Evolutionary conservation across 2,888 invertebrate species (phyloP).

Genomic region (Thalpophila matura): DNA sequence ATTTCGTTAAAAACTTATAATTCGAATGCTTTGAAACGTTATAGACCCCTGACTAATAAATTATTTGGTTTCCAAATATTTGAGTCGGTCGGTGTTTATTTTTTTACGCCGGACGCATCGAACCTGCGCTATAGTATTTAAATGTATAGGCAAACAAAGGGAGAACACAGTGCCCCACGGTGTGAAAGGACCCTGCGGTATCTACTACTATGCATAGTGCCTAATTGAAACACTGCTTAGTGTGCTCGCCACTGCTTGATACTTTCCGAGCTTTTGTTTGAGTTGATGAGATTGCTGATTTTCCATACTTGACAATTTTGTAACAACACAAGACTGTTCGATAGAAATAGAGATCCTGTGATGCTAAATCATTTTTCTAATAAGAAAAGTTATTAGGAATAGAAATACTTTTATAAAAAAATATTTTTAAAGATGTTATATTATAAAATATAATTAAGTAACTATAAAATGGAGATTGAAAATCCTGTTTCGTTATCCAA

Average conservation of each 20-base stretch:
- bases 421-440: too few species aligned
- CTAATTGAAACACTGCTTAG: conserved; percentile 84
- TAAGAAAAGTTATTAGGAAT: too few species aligned
- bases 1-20: conserved; percentile 23
- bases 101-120: conserved; percentile 77
- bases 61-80: conserved; percentile 83
- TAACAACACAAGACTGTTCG: too few species aligned
- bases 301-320: not conserved
- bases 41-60: conserved; percentile 74
- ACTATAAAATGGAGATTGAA: too few species aligned
- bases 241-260: conserved; percentile 68
- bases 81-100: conserved; percentile 76
- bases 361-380: too few species aligned
- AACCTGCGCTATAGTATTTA: conserved; percentile 82
- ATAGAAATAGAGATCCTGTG: too few species aligned
- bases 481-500: too few species aligned
- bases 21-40: conserved; percentile 33
- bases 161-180: conserved; percentile 75
- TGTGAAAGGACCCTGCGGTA: conserved; percentile 81
- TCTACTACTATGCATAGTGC: conserved; percentile 81
- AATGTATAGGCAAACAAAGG: conserved; percentile 89
- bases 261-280: conserved; percentile 62
- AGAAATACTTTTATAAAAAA: too few species aligned
- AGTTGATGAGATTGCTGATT: not conserved
- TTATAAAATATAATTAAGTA: too few species aligned